Conservation (phyloP, 2,113 vertebrate species). For the Sialia sialis region DNA sequence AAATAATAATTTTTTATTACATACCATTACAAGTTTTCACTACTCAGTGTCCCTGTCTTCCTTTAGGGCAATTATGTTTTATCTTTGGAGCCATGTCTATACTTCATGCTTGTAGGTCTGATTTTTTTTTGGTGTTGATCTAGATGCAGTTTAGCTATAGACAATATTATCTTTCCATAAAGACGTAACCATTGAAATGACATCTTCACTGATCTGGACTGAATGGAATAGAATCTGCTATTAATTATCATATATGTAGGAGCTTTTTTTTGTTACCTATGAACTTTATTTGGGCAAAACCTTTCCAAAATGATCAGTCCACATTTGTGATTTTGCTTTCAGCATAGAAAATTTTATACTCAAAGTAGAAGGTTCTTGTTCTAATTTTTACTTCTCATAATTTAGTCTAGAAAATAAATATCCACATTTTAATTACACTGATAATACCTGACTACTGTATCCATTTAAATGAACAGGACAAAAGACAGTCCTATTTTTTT, state of each 20-base stretch:
- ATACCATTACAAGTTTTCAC: background rate
- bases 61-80: background rate
- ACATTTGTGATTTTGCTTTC: background rate
- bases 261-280: background rate
- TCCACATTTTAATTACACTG: background rate
- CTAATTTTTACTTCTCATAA: background rate
- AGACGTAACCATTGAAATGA: background rate
- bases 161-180: background rate
- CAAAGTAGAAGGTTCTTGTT: background rate
- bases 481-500: background rate
- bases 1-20: background rate
- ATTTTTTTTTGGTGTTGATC: background rate
- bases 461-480: background rate
- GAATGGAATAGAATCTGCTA: background rate
- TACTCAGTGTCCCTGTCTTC: background rate
- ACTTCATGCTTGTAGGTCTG: background rate
- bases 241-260: background rate
- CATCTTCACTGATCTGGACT: background rate
- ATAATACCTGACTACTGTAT: background rate
- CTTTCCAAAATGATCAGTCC: background rate
- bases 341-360: background rate
- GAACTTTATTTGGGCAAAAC: background rate
- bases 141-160: background rate
- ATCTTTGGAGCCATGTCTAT: background rate
- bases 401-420: background rate